These are phyloP conservation scores for Muraenolepis orangiensis DNA, from an alignment of 2,797 vertebrate genomes.

Conservation along the genomic window DNA sequence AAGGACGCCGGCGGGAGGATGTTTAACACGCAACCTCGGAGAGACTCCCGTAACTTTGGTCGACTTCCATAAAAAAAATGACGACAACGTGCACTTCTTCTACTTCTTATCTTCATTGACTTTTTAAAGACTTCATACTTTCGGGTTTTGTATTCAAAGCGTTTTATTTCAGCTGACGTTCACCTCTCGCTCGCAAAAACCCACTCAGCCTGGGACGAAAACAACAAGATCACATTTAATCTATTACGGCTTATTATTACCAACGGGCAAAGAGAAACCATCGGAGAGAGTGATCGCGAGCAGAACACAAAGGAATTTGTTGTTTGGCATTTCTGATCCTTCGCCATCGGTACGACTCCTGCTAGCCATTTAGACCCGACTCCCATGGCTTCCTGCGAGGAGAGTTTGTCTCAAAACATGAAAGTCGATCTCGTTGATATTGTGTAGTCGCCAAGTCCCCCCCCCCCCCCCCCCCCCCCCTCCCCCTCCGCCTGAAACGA, in stretches of 20 bases:
- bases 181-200: neutral
- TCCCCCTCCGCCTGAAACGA: neutral
- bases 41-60: neutral
- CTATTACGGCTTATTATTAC: neutral
- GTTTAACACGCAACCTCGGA: neutral
- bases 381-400: neutral
- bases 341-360: neutral
- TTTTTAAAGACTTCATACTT: neutral
- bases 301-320: neutral
- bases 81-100: neutral
- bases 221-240: neutral
- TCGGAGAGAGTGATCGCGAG: neutral
- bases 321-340: neutral
- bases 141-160: neutral
- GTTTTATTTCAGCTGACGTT: neutral
- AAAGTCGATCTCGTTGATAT: neutral
- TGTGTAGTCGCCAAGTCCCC: neutral
- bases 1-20: too few species aligned
- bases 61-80: neutral
- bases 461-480: too few species aligned
- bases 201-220: neutral
- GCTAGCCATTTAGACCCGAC: neutral
- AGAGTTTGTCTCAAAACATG: neutral
- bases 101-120: neutral
- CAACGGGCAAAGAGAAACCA: neutral